Evolutionary conservation across 2,113 vertebrate species (phyloP).

Genomic region (Clarias gariepinus): DNA sequence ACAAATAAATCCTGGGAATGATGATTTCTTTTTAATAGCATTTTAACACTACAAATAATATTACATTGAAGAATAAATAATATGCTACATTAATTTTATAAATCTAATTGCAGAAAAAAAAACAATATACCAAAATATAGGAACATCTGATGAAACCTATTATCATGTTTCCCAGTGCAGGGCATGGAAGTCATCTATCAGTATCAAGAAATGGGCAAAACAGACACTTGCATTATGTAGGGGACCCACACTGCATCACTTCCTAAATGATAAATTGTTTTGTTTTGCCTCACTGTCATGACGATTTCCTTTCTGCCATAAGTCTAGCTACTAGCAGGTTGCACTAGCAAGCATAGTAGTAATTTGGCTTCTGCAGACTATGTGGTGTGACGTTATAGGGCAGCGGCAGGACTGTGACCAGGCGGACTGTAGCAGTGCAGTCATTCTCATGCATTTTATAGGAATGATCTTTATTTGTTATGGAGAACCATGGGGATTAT

Average conservation of each 20-base stretch:
- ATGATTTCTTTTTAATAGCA: background rate
- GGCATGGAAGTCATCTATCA: conserved; percentile 6
- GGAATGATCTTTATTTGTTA: background rate
- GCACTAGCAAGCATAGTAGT: background rate
- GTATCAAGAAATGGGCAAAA: background rate
- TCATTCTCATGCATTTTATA: background rate
- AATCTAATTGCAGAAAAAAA: background rate
- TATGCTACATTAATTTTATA: background rate
- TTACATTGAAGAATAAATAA: background rate
- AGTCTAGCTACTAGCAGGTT: background rate
- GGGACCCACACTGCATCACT: background rate
- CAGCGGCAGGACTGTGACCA: background rate
- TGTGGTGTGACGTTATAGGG: background rate
- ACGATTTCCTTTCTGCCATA: background rate
- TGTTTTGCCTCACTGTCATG: conserved; percentile 4
- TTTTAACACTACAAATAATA: background rate
- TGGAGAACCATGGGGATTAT: background rate
- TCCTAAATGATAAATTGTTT: conserved; percentile 15
- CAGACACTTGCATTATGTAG: conserved; percentile 8
- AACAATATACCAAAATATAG: background rate
- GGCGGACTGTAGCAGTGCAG: background rate
- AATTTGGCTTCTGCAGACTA: background rate
- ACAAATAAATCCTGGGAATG: background rate
- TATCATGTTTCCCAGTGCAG: background rate
- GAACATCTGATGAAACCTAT: conserved; percentile 10